phyloP scores from a whole-genome alignment of 35 echinoderm and acorn worm species.

The Ptychodera flava region DNA sequence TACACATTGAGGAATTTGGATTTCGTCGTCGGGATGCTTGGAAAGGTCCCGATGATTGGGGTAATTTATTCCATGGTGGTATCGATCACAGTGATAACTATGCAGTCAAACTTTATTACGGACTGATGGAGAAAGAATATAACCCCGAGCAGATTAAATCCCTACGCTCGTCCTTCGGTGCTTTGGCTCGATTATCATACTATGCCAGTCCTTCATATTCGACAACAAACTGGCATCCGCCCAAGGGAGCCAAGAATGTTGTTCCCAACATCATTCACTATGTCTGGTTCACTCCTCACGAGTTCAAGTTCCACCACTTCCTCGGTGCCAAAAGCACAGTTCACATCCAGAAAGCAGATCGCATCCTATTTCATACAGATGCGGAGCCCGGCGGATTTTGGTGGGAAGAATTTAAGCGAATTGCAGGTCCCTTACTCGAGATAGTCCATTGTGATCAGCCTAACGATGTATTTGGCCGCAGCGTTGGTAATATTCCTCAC shows the following conservation, averaged over 20 bases:
- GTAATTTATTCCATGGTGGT: not conserved
- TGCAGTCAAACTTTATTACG: not conserved
- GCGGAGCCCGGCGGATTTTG: not conserved
- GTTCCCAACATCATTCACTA: not conserved
- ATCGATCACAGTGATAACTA: not conserved
- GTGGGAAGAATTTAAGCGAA: not conserved
- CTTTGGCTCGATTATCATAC: not conserved
- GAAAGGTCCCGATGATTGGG: not conserved
- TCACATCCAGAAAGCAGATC: not conserved
- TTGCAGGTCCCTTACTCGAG: not conserved
- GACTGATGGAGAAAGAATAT: not conserved
- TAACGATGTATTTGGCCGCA: not conserved
- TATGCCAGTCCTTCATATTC: not conserved
- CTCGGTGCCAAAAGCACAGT: not conserved
- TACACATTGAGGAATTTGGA: not conserved
- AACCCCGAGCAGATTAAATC: not conserved
- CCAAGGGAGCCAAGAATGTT: not conserved
- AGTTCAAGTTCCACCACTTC: not conserved
- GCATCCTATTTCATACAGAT: not conserved
- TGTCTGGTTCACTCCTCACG: not conserved
- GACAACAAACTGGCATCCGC: not conserved
- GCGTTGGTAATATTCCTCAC: not conserved
- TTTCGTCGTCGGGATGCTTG: not conserved
- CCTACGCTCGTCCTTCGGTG: not conserved
- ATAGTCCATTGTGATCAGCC: not conserved